Evolutionary conservation across 2,797 vertebrate species (phyloP).

Genomic region (Chaetodon trifasciatus): DNA sequence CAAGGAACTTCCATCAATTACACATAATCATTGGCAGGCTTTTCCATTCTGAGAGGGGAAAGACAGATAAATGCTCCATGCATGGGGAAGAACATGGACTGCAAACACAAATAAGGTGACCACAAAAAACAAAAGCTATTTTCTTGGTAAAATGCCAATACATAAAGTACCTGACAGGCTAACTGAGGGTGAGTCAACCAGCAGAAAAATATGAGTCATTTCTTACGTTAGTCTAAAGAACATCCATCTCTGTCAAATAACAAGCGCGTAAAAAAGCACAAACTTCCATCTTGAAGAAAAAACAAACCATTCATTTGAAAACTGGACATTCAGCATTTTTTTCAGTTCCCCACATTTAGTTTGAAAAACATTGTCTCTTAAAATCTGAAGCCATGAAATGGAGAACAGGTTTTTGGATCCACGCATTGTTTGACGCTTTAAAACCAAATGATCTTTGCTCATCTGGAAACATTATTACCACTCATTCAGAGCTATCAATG

Average conservation of each 20-base stretch:
- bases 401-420: background rate
- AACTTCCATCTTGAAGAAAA: background rate
- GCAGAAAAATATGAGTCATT: background rate
- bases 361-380: background rate
- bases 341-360: background rate
- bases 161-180: background rate
- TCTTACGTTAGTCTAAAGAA: background rate
- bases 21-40: constrained; percentile 16
- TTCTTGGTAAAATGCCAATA: background rate
- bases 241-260: background rate
- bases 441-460: background rate
- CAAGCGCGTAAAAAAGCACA: background rate
- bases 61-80: background rate
- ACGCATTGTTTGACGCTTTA: background rate
- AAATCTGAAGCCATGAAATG: background rate
- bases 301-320: background rate
- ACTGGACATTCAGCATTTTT: background rate
- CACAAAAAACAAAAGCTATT: background rate
- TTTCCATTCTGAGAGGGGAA: constrained; percentile 9
- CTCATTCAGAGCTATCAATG: background rate
- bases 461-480: background rate
- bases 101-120: constrained; percentile 1
- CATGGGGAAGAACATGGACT: background rate
- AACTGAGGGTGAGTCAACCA: background rate
- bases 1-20: constrained; percentile 33